These are phyloP conservation scores for Norana najaformis DNA, from an alignment of 2,888 invertebrate species.

Conservation along the genomic window DNA sequence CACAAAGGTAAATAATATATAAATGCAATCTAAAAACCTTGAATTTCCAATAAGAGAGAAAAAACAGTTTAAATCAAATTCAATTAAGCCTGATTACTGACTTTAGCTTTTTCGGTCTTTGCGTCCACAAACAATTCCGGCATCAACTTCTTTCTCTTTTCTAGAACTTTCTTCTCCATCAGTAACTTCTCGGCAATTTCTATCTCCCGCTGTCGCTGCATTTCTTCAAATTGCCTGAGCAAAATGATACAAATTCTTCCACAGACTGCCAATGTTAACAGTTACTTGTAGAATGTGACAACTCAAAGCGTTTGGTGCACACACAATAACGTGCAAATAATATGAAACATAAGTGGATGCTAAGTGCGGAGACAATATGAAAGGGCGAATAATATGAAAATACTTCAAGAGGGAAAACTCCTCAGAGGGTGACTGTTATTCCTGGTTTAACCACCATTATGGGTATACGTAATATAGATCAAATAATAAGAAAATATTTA, in stretches of 20 bases:
- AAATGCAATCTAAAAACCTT: neutral
- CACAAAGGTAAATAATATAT: neutral
- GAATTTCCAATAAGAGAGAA: neutral
- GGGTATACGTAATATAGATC: too few relatives aligned
- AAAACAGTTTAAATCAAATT: neutral
- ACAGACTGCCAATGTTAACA: neutral
- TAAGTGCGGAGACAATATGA: neutral
- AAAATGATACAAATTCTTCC: neutral
- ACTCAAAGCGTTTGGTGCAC: too few relatives aligned
- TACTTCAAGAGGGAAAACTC: neutral
- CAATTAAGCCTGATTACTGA: slow-evolving; percentile 32
- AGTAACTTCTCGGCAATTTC: slow-evolving; percentile 55
- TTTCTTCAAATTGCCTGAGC: slow-evolving; percentile 33
- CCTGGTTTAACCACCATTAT: too few relatives aligned
- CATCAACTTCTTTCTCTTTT: slow-evolving; percentile 52
- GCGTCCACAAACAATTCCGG: slow-evolving; percentile 54
- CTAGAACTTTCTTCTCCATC: slow-evolving; percentile 54
- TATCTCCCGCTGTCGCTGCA: slow-evolving; percentile 46
- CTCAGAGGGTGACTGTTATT: too few relatives aligned
- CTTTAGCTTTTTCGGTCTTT: slow-evolving; percentile 53
- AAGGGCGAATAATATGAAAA: neutral
- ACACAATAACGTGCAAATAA: too few relatives aligned
- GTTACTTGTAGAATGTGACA: too few relatives aligned
- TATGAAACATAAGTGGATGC: too few relatives aligned
- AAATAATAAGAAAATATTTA: too few relatives aligned